Conservation (phyloP, 1,140 invertebrate species). For the Rhynchophorus ferrugineus region DNA sequence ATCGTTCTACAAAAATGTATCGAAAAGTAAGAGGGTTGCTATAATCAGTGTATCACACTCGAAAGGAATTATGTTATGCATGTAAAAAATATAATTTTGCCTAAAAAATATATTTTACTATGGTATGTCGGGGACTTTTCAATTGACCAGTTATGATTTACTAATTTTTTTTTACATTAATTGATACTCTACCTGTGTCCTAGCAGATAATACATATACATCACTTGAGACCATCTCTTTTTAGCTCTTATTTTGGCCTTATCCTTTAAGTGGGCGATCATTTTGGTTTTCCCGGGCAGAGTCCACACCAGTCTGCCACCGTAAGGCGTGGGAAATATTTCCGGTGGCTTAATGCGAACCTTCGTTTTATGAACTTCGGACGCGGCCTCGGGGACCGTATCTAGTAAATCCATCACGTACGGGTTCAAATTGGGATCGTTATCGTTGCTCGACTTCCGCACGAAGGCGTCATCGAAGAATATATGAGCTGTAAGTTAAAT, state of each 20-base stretch:
- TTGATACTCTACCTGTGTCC: conserved; percentile 48
- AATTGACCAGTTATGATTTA: too few relatives aligned
- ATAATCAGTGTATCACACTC: too few relatives aligned
- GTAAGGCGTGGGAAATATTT: conserved; percentile 73
- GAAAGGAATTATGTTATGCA: too few relatives aligned
- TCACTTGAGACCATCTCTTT: conserved; percentile 77
- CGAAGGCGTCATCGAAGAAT: conserved; percentile 88
- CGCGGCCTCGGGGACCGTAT: conserved; percentile 68
- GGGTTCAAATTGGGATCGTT: conserved; percentile 70
- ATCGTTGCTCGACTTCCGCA: conserved; percentile 54
- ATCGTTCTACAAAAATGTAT: too few relatives aligned
- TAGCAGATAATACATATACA: conserved; percentile 92
- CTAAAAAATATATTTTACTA: too few relatives aligned
- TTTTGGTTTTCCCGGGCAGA: conserved; percentile 75
- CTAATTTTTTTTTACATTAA: too few relatives aligned
- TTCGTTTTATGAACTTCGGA: conserved; percentile 64
- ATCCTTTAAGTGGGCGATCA: conserved; percentile 84
- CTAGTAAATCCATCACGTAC: conserved; percentile 72
- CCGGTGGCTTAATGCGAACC: conserved; percentile 60
- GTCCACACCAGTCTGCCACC: conserved; percentile 81
- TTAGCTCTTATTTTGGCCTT: conserved; percentile 80
- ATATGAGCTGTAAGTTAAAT: conserved; percentile 62
- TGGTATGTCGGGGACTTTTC: too few relatives aligned
- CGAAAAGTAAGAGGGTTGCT: too few relatives aligned
- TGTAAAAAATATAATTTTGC: too few relatives aligned